Evolutionary conservation across 2,797 vertebrate species (phyloP).

Genomic region (Sarcoramphus papa): DNA sequence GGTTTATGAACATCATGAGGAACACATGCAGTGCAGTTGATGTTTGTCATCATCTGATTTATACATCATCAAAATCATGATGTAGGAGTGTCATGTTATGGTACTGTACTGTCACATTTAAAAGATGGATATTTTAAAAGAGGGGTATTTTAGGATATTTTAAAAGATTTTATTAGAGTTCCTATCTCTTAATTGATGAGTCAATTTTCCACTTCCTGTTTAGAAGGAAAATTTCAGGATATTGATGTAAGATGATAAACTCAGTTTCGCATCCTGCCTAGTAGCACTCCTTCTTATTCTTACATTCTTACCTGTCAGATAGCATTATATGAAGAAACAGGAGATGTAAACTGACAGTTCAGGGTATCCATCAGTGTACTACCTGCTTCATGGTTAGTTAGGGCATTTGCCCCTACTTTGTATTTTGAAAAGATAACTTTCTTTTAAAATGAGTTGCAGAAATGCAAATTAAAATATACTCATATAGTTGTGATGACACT

Average conservation of each 20-base stretch:
- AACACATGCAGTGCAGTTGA: conserved; percentile 25
- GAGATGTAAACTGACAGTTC: neutral
- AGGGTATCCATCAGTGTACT: neutral
- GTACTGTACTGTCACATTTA: conserved; percentile 35
- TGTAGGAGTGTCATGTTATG: conserved; percentile 44
- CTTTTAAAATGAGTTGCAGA: conserved; percentile 25
- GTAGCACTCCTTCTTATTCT: neutral
- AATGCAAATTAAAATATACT: conserved; percentile 48
- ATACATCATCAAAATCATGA: conserved; percentile 23
- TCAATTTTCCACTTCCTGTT: neutral
- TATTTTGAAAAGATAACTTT: conserved; percentile 40
- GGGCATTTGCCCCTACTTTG: neutral
- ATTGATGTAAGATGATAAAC: neutral
- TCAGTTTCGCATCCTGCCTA: neutral
- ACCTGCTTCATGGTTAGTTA: neutral
- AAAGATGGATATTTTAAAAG: conserved; percentile 33
- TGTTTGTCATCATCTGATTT: conserved; percentile 48
- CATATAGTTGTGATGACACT: conserved; percentile 55
- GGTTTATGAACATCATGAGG: conserved; percentile 20
- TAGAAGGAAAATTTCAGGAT: neutral
- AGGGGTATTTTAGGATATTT: neutral
- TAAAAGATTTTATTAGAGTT: neutral
- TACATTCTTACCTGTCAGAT: neutral
- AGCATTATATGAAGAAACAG: neutral
- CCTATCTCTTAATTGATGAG: neutral